phyloP scores from a whole-genome alignment of 2,797 vertebrate species.

The Pristis pectinata region DNA sequence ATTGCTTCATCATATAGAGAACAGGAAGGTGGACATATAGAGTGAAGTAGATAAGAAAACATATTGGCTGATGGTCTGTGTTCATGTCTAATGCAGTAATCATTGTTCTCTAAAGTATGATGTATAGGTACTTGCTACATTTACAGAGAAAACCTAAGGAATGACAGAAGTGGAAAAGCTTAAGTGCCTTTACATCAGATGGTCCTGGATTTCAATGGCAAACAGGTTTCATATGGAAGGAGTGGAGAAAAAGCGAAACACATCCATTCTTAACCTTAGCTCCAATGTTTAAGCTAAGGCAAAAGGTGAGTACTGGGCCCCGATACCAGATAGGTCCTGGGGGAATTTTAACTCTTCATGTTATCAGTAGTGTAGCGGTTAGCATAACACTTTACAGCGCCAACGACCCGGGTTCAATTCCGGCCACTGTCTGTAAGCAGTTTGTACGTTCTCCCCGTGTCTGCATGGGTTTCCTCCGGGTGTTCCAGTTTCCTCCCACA shows the following conservation, averaged over 20 bases:
- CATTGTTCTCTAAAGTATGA: neutral
- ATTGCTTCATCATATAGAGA: neutral
- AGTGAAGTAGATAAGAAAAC: neutral
- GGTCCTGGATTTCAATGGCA: neutral
- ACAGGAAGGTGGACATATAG: neutral
- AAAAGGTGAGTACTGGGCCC: neutral
- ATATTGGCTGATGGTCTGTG: neutral
- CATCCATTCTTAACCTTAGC: neutral
- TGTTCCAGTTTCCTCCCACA: too few relatives aligned
- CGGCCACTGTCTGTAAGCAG: too few relatives aligned
- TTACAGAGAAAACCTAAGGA: neutral
- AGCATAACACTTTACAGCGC: too few relatives aligned
- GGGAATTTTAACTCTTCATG: neutral
- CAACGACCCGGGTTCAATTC: too few relatives aligned
- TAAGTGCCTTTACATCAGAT: neutral
- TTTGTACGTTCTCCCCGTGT: too few relatives aligned
- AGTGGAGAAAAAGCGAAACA: neutral
- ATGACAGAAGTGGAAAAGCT: neutral
- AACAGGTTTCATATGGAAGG: neutral
- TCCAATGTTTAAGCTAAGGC: too few relatives aligned
- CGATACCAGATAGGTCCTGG: too few relatives aligned
- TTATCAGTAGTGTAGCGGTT: too few relatives aligned
- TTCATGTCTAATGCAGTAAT: neutral
- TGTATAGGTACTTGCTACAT: neutral
- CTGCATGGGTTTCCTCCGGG: too few relatives aligned